phyloP scores from a whole-genome alignment of 2,797 vertebrate genomes.

The Typhlichthys subterraneus region DNA sequence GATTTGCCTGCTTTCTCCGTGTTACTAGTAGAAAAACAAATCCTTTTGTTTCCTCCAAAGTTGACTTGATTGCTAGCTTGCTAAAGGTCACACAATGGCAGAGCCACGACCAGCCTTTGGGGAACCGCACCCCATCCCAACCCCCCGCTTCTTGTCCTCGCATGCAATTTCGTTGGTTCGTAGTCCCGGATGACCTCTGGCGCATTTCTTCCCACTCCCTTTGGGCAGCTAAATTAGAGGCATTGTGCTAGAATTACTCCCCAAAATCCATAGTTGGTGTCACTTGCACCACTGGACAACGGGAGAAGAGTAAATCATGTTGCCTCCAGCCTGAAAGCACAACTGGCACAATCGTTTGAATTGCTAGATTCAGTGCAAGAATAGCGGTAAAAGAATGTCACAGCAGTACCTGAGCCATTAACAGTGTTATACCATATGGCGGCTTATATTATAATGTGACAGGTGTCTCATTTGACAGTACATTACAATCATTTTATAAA shows the following conservation, averaged over 20 bases:
- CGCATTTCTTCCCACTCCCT: constrained; percentile 71
- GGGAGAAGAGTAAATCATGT: constrained; percentile 69
- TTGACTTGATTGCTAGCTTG: constrained; percentile 64
- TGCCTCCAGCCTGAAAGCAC: constrained; percentile 51
- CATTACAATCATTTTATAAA: constrained; percentile 19
- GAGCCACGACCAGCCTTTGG: constrained; percentile 81
- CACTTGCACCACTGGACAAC: constrained; percentile 63
- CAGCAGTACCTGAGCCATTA: constrained; percentile 60
- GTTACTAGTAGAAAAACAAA: constrained; percentile 27
- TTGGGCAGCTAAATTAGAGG: constrained; percentile 81
- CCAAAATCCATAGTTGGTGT: constrained; percentile 79
- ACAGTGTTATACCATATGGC: constrained; percentile 23
- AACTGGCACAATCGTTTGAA: constrained; percentile 35
- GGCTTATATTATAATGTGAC: constrained; percentile 35
- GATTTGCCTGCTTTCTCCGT: constrained; percentile 29
- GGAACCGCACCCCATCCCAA: constrained; percentile 78
- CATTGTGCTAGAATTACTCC: constrained; percentile 80
- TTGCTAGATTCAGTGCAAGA: constrained; percentile 42
- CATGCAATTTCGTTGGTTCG: constrained; percentile 57
- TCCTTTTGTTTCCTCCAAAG: constrained; percentile 55
- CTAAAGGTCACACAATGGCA: constrained; percentile 80
- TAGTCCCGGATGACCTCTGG: constrained; percentile 78
- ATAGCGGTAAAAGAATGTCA: constrained; percentile 50
- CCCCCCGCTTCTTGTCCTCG: constrained; percentile 51
- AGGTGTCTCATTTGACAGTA: background rate